Conservation (phyloP, 2,797 vertebrate species). For the Halcyon smyrnensis region DNA sequence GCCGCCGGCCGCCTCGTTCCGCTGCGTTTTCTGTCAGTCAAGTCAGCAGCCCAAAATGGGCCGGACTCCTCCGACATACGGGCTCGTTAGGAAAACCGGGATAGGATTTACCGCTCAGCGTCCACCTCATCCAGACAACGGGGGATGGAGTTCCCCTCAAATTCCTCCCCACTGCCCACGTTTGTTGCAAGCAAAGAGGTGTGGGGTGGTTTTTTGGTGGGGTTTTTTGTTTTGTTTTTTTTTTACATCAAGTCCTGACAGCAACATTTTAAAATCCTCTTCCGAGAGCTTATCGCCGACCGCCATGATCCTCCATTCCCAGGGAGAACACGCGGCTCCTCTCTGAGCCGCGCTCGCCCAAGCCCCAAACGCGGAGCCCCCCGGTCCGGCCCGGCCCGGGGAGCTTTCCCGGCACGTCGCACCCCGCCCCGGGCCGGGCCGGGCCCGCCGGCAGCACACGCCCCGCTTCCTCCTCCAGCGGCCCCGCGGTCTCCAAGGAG, state of each 20-base stretch:
- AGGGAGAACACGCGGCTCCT: rapidly evolving
- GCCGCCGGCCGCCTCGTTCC: rapidly evolving
- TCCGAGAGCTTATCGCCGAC: rapidly evolving
- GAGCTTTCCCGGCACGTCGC: not conserved
- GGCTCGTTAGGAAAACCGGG: not conserved
- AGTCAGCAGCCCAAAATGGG: not conserved
- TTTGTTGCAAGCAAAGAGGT: not conserved
- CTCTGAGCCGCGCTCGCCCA: not conserved
- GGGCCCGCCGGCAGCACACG: not conserved
- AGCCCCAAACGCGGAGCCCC: not conserved
- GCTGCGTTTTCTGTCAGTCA: not conserved
- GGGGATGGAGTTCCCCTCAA: rapidly evolving
- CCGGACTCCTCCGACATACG: rapidly evolving
- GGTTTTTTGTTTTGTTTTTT: too few species aligned
- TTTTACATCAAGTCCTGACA: not conserved
- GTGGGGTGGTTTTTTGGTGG: too few species aligned
- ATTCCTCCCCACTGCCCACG: not conserved
- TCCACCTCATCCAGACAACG: not conserved
- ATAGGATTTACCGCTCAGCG: not conserved
- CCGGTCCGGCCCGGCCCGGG: too few species aligned
- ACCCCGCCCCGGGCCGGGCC: not conserved
- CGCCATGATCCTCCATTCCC: not conserved
- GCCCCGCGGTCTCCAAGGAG: not conserved
- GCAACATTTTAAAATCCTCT: not conserved
- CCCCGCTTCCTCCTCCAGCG: too few species aligned